phyloP scores from a whole-genome alignment of 2,888 invertebrate genomes.

The Drosophila birchii region DNA sequence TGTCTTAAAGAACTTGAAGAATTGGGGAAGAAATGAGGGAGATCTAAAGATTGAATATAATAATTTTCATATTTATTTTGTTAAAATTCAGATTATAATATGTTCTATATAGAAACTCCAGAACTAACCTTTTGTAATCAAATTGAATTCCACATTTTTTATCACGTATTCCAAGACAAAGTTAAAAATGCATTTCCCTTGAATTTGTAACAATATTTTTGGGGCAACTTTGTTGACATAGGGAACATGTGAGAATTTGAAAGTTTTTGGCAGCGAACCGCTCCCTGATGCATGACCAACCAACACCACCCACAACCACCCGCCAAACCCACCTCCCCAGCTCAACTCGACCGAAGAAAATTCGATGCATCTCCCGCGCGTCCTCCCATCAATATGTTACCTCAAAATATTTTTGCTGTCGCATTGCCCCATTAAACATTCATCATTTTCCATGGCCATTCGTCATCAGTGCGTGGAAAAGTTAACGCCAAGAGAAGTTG shows the following conservation, averaged over 20 bases:
- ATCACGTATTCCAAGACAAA: constrained; percentile 2
- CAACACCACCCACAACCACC: constrained; percentile 1
- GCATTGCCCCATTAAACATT: constrained; percentile 76
- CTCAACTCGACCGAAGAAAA: constrained; percentile 8
- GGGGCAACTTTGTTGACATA: constrained; percentile 39
- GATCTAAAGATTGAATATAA: background rate
- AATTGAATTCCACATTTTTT: background rate
- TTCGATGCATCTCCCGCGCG: constrained; percentile 13
- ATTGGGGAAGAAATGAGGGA: background rate
- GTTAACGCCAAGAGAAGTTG: constrained; percentile 45
- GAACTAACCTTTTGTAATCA: no score
- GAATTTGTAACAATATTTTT: constrained; percentile 36
- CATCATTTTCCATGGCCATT: constrained; percentile 75
- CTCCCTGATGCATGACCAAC: constrained; percentile 38
- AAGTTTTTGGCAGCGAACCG: constrained; percentile 36
- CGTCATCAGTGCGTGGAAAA: constrained; percentile 72
- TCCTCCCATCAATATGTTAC: constrained; percentile 55
- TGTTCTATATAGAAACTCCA: background rate
- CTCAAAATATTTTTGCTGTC: constrained; percentile 63
- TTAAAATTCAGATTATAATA: background rate
- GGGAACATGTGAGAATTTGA: constrained; percentile 40
- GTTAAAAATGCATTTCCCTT: constrained; percentile 29
- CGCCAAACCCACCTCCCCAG: background rate
- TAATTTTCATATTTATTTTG: no score
- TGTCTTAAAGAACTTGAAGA: background rate